phyloP scores from a whole-genome alignment of 1,140 invertebrate species.

The Eubasilissa regina region DNA sequence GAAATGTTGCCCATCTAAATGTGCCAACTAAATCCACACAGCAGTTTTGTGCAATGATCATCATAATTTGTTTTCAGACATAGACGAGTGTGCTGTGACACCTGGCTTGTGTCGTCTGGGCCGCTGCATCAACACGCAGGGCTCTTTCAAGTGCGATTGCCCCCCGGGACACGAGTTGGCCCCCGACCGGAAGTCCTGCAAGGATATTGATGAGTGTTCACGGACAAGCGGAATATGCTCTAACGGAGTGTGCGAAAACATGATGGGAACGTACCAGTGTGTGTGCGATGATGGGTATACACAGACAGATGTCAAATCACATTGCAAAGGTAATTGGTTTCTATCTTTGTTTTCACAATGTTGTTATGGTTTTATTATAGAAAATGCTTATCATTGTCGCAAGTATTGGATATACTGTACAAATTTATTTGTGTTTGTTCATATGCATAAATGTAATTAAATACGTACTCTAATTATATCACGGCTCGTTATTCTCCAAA shows the following conservation, averaged over 20 bases:
- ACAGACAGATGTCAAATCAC: conserved; percentile 73
- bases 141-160: conserved; percentile 89
- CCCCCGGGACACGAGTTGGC: conserved; percentile 81
- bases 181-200: conserved; percentile 82
- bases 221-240: conserved; percentile 87
- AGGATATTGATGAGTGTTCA: conserved; percentile 89
- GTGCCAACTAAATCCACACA: no score
- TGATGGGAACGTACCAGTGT: conserved; percentile 90
- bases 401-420: no score
- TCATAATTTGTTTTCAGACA: conserved; percentile 66
- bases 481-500: background rate
- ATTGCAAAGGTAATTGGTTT: conserved; percentile 69
- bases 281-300: conserved; percentile 87
- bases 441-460: no score
- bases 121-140: conserved; percentile 80
- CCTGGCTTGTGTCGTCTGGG: conserved; percentile 81
- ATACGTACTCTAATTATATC: no score
- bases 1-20: no score
- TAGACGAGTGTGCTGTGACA: conserved; percentile 75
- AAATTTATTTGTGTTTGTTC: no score
- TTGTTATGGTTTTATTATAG: no score
- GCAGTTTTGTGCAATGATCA: no score
- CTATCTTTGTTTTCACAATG: no score
- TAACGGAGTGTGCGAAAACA: conserved; percentile 89
- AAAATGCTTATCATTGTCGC: no score